Evolutionary conservation across 1,140 invertebrate species (phyloP).

Genomic region (Hydropsyche tenuis): DNA sequence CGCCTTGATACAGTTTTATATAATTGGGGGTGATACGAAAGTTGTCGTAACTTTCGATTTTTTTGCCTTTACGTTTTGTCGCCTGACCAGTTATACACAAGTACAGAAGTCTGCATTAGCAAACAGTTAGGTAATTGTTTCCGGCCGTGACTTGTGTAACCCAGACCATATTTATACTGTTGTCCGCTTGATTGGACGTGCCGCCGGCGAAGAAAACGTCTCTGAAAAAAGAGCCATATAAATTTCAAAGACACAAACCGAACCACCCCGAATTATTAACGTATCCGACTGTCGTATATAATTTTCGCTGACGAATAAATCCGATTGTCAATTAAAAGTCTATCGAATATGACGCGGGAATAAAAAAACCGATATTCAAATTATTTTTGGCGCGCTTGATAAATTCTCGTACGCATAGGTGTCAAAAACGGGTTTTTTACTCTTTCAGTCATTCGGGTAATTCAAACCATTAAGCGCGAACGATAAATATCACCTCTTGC

Average conservation of each 20-base stretch:
- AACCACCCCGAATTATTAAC: neutral
- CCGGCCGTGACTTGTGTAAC: slow-evolving; percentile 17
- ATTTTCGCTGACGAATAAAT: no score
- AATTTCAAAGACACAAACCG: neutral
- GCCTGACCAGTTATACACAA: neutral
- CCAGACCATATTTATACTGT: slow-evolving; percentile 12
- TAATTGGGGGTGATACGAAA: neutral
- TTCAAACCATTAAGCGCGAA: slow-evolving; percentile 4
- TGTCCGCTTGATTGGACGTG: slow-evolving; percentile 14
- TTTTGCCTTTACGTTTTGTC: neutral
- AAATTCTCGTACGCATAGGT: no score
- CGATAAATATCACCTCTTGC: slow-evolving; percentile 18
- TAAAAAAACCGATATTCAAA: no score
- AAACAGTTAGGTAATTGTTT: slow-evolving; percentile 26
- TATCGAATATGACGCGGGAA: no score
- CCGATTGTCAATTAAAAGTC: no score
- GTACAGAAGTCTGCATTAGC: slow-evolving; percentile 5
- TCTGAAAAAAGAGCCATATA: neutral
- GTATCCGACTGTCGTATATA: no score
- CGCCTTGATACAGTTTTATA: no score
- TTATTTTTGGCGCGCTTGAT: no score
- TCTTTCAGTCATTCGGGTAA: neutral
- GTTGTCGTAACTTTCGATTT: neutral
- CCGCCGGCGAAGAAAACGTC: slow-evolving; percentile 36
- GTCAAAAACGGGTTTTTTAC: slow-evolving; percentile 1